Base-by-base conservation (phyloP, 2,113 vertebrate genomes). In the Seriola quinqueradiata region DNA sequence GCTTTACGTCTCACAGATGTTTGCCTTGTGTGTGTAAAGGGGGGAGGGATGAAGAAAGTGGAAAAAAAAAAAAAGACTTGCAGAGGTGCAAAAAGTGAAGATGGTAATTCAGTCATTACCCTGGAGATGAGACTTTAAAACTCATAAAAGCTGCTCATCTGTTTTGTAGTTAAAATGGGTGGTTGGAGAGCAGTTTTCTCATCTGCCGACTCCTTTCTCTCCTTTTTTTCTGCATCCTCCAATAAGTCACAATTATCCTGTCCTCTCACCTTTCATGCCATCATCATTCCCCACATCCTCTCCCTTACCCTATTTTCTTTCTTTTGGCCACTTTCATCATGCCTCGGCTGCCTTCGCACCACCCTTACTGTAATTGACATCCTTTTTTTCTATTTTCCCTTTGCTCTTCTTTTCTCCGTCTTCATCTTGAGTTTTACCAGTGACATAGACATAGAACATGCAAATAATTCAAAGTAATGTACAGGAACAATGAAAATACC, bases 251-350 rank as follows among this genome's bases (percentile, higher is more conserved):
- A 75, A 59, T 88, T 54, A 77, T 65, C 60, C 42, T n/a, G 8
- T 85, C 57, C 28, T 21, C 67, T 84, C 52, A 67, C 55, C 73
- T 80, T 61, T 60, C 25, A 70, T 70, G 68, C 19, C 61, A 50
- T 50, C 34, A 40, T 52, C 88, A 96, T 72, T 44, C 58, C 52
- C 48, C 19, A 19, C 23, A 54, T 38, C 40, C 55, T 48, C 95
- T 96, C 97, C 76, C 21, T 95, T 83, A 94, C 5, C 6, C 8
- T 68, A 13, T 94, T 95, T 1, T 38, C 4, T 55, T 8, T 64
- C 11, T 54, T 44, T 57, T 38, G 25, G 40, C 69, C n/a, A 60
- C 78, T 87, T 69, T 69, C 17, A 65, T 77, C 23, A 57, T 32
- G 8, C 32, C 34, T 71, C 19, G 12, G 40, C 54, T 57, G 44